Base-by-base conservation (phyloP, 1,140 invertebrate species). In the Gryon sp. region DNA sequence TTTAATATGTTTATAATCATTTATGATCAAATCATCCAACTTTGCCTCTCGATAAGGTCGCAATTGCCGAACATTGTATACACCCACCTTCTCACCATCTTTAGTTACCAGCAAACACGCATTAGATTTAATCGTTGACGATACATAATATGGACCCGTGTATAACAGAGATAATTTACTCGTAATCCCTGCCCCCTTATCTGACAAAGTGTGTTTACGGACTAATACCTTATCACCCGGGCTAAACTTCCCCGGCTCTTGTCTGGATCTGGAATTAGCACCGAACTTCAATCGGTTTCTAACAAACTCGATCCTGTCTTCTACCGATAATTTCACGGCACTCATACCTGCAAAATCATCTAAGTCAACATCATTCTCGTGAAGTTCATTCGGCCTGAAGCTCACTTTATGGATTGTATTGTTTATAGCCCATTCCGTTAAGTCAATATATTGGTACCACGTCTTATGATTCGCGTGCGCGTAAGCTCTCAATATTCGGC, bases 181-280 rank as follows among this genome's bases (percentile, higher is more conserved):
- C 11, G 22, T 14, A 5, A 46, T 7, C 20, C 22, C 22, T 4
- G n/a, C n/a, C 14, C 0, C 9, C 4, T 8, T 5, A 12, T 26
- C 12, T 8, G 22, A 43, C n/a, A 46, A 16, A 46, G 22, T 14
- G n/a, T 26, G 20, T 46, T 46, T 12, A 4, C 43, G 43, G 11
- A 46, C 11, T 12, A 34, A 12, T 2, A 34, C 32, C 6, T 34
- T 34, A 9, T 5, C 11, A 2, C 32, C 32, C 5, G 14, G 7
- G 22, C 3, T 24, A 24, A 24, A 24, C 7, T 7, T 3, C 7
- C 7, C 7, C 7, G 3, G 3, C 3, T 4, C 32, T 6, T 12
- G 1, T 2, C 28, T 34, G 4, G 32, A 12, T 12, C 32, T 34
- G n/a, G 9, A 5, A 9, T 2, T 9, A 4, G 4, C n/a, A 7